Conservation (phyloP, 2,888 invertebrate genomes). For the Melitaea athalia region DNA sequence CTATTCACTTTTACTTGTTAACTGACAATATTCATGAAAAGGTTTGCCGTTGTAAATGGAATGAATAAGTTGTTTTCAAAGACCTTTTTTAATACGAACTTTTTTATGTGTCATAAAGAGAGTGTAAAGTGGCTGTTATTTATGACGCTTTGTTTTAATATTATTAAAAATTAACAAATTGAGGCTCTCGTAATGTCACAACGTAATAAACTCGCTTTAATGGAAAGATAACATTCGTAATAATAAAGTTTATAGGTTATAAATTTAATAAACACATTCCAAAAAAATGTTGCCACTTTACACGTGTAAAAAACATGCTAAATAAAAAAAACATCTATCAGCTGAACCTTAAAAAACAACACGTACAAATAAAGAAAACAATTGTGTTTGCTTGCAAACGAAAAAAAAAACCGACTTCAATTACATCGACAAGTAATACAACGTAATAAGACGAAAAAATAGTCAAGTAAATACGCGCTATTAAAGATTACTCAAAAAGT, state of each 20-base stretch:
- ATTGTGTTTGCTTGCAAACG: too few relatives aligned
- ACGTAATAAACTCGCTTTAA: conserved; percentile 45
- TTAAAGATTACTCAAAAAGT: too few relatives aligned
- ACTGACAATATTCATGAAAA: too few relatives aligned
- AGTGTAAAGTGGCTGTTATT: neutral
- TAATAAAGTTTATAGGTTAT: conserved; percentile 52
- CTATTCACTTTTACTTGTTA: too few relatives aligned
- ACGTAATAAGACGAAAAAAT: too few relatives aligned
- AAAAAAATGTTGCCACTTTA: conserved; percentile 31
- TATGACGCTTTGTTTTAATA: neutral
- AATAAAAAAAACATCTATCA: neutral
- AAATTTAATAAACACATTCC: conserved; percentile 50
- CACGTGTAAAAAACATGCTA: too few relatives aligned
- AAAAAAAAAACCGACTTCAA: too few relatives aligned
- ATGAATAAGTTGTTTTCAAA: neutral
- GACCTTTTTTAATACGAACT: neutral
- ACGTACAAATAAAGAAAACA: too few relatives aligned
- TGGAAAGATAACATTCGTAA: conserved; percentile 51
- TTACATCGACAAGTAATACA: too few relatives aligned
- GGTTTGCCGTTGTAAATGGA: neutral
- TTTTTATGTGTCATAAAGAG: neutral
- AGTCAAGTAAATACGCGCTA: too few relatives aligned
- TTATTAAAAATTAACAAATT: neutral
- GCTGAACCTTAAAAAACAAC: neutral
- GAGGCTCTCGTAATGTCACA: conserved; percentile 5